Percentiles rank a stretch among this genome's conserved stretches.
Conservation (phyloP, 1,140 invertebrate species). For the Cataglyphis hispanica region DNA sequence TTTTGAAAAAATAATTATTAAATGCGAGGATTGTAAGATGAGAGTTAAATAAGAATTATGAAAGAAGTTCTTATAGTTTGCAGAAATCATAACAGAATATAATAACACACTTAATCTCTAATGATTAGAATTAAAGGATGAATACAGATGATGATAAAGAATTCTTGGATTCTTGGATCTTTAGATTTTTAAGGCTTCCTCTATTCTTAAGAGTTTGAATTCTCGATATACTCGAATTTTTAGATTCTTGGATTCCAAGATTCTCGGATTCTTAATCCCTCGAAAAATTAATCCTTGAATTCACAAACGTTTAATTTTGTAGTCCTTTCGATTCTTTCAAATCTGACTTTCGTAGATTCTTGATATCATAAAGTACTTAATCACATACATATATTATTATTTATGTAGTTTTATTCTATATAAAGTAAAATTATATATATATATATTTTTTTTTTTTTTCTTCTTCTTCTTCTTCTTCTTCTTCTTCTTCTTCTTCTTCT, state of each 20-base stretch:
- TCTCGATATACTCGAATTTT: background rate
- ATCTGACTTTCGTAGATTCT: background rate
- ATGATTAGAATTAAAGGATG: slow-evolving; percentile 53
- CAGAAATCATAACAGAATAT: slow-evolving; percentile 59
- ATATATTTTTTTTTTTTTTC: too few relatives aligned
- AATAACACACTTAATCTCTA: slow-evolving; percentile 66
- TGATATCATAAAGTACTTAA: too few relatives aligned
- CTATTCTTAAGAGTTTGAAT: background rate
- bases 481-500: too few relatives aligned
- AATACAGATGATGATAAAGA: slow-evolving; percentile 7
- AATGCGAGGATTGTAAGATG: slow-evolving; percentile 24
- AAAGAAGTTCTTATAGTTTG: slow-evolving; percentile 41
- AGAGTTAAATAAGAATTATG: slow-evolving; percentile 39
- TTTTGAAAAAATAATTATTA: slow-evolving; percentile 44
- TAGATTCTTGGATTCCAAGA: slow-evolving; percentile 31
- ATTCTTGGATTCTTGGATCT: slow-evolving; percentile 37
- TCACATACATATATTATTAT: background rate
- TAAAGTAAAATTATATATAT: background rate
- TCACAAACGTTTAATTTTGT: background rate
- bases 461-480: too few relatives aligned
- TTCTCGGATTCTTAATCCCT: slow-evolving; percentile 25
- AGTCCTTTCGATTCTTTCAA: background rate
- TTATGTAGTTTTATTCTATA: background rate
- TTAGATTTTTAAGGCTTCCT: slow-evolving; percentile 22
- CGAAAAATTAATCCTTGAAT: background rate